Percentiles rank a stretch among this genome's conserved stretches.
Conservation (phyloP, 2,797 vertebrate genomes). For the Fistularia tabacaria region DNA sequence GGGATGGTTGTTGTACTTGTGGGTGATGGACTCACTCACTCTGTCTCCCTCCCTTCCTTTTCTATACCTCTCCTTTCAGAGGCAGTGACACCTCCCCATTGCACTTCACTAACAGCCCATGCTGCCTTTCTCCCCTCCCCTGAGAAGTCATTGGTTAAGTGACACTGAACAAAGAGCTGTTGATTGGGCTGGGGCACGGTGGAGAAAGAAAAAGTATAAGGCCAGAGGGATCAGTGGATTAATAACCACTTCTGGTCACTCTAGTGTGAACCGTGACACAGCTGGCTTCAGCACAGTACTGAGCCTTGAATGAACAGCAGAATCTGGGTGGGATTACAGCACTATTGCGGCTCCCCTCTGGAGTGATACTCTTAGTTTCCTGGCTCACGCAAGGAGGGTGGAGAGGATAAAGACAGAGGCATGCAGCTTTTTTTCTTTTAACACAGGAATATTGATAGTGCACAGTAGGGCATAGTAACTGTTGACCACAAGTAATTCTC, state of each 20-base stretch:
- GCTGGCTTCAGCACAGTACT: constrained; percentile 34
- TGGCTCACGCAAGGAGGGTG: constrained; percentile 30
- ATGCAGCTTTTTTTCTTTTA: not conserved
- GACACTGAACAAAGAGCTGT: constrained; percentile 67
- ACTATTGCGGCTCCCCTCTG: constrained; percentile 43
- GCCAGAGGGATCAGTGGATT: constrained; percentile 49
- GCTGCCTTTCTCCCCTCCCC: constrained; percentile 42
- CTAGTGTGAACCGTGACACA: constrained; percentile 52
- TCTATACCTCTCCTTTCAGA: constrained; percentile 56
- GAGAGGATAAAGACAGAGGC: constrained; percentile 10
- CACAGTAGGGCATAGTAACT: not conserved
- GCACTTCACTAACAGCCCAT: constrained; percentile 55
- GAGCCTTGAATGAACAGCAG: constrained; percentile 38
- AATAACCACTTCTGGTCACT: constrained; percentile 63
- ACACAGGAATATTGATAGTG: too few species aligned
- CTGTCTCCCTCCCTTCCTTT: constrained; percentile 26
- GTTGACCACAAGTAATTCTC: not conserved
- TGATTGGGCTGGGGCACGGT: constrained; percentile 57
- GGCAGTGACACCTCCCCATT: constrained; percentile 64
- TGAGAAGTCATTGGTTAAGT: constrained; percentile 66
- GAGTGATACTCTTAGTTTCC: constrained; percentile 56
- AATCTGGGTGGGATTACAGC: constrained; percentile 59
- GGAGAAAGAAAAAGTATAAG: constrained; percentile 41
- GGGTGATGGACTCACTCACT: constrained; percentile 49
- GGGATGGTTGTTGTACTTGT: constrained; percentile 24